Percentiles rank a stretch among this genome's conserved stretches.
phyloP scores from a whole-genome alignment of 2,113 vertebrate genomes.

The Diphyllodes magnificus region DNA sequence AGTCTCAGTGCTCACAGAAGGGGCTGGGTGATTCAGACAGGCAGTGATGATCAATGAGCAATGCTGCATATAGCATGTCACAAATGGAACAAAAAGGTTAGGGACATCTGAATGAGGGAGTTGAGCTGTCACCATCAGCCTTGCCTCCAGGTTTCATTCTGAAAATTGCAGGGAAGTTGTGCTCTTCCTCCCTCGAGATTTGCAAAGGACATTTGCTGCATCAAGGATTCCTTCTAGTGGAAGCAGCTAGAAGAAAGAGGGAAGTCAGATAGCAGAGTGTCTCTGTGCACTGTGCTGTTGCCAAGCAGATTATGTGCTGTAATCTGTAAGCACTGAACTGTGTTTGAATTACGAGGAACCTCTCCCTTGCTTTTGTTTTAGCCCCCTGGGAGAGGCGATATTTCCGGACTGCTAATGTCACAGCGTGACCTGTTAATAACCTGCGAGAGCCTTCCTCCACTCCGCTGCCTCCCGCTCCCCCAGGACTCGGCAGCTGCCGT shows the following conservation, averaged over 20 bases:
- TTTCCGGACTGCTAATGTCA: constrained; percentile 63
- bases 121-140: not conserved
- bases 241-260: constrained; percentile 24
- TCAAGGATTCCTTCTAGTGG: not conserved
- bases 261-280: not conserved
- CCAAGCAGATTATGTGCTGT: constrained; percentile 74
- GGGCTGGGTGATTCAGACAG: not conserved
- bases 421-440: constrained; percentile 54
- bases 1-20: not conserved
- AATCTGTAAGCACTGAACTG: constrained; percentile 67
- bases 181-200: not conserved
- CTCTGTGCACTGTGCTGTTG: constrained; percentile 51
- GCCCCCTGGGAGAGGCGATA: constrained; percentile 47
- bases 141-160: not conserved
- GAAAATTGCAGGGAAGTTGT: not conserved
- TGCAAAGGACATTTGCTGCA: not conserved
- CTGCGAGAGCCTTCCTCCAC: constrained; percentile 13
- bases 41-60: not conserved
- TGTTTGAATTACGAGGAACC: constrained; percentile 60
- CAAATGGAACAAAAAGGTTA: not conserved
- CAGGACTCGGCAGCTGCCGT: constrained; percentile 1
- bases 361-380: constrained; percentile 44
- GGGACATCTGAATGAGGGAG: not conserved
- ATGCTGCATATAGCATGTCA: not conserved
- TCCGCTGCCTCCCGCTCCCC: not conserved